These are phyloP conservation scores for Sisyra terminalis DNA, from an alignment of 2,888 invertebrate genomes.

Conservation along the genomic window DNA sequence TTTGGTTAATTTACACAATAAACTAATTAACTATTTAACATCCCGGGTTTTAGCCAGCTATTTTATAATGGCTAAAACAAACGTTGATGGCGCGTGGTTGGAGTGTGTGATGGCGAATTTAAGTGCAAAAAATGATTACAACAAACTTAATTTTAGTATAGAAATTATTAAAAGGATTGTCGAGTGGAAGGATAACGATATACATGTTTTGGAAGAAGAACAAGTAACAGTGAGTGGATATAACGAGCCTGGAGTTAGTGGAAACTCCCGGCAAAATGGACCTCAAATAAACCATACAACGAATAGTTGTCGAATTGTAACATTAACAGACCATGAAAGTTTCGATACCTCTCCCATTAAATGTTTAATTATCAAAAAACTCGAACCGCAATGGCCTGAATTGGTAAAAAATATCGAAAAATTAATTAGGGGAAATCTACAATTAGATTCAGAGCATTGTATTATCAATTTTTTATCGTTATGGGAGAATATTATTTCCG, in stretches of 20 bases:
- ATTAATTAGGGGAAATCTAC: slow-evolving; percentile 37
- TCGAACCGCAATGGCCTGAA: slow-evolving; percentile 72
- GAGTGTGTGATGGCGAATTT: slow-evolving; percentile 61
- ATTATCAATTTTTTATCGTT: slow-evolving; percentile 67
- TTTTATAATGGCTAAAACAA: slow-evolving; percentile 67
- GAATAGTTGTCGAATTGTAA: slow-evolving; percentile 36
- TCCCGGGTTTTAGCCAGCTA: slow-evolving; percentile 68
- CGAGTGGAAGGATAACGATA: slow-evolving; percentile 72
- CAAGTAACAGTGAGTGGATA: slow-evolving; percentile 16
- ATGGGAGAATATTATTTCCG: slow-evolving; percentile 83
- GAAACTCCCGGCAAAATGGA: slow-evolving; percentile 12
- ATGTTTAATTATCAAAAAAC: slow-evolving; percentile 67
- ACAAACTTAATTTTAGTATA: slow-evolving; percentile 66
- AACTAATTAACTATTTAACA: slow-evolving; percentile 65
- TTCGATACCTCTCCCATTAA: slow-evolving; percentile 76
- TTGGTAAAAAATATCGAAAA: slow-evolving; percentile 55
- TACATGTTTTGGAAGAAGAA: slow-evolving; percentile 62
- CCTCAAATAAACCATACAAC: slow-evolving; percentile 12
- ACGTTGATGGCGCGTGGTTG: slow-evolving; percentile 63
- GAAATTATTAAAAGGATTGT: slow-evolving; percentile 76
- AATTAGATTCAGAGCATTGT: slow-evolving; percentile 49
- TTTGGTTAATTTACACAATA: slow-evolving; percentile 59
- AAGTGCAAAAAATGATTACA: slow-evolving; percentile 44
- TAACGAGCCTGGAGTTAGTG: slow-evolving; percentile 20
- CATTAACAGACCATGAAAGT: slow-evolving; percentile 62